Percentiles rank a stretch among this genome's conserved stretches.
phyloP scores from a whole-genome alignment of 2,113 vertebrate genomes.

The Siniperca knerii region DNA sequence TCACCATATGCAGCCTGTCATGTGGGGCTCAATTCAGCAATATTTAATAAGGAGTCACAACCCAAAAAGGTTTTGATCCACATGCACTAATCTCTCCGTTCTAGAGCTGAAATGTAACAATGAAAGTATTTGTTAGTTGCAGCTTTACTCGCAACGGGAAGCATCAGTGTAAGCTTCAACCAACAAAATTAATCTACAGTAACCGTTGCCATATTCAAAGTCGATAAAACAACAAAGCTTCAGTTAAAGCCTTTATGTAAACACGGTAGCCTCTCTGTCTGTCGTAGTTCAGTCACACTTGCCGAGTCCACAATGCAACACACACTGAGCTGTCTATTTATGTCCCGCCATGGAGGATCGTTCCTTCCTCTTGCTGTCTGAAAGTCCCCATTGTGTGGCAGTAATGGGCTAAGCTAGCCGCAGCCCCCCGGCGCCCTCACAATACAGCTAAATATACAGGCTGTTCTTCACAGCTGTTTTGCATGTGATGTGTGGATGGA shows the following conservation, averaged over 20 bases:
- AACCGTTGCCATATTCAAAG: constrained; percentile 18
- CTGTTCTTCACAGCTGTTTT: constrained; percentile 86
- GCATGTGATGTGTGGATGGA: constrained; percentile 86
- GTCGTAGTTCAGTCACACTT: constrained; percentile 65
- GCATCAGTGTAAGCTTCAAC: neutral
- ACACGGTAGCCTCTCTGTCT: constrained; percentile 61
- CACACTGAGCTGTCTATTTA: constrained; percentile 77
- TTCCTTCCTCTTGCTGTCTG: constrained; percentile 76
- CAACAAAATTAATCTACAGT: constrained; percentile 12
- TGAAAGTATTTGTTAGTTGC: neutral
- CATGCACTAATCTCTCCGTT: neutral
- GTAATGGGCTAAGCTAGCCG: constrained; percentile 79
- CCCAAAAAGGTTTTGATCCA: neutral
- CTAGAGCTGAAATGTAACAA: neutral
- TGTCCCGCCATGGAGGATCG: constrained; percentile 70
- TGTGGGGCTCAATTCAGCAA: too few relatives aligned
- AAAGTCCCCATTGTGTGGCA: constrained; percentile 83
- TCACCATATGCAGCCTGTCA: neutral
- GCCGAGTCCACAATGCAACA: constrained; percentile 60
- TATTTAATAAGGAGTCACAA: neutral
- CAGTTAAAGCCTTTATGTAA: constrained; percentile 52
- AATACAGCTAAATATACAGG: constrained; percentile 84
- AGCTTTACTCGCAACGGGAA: neutral
- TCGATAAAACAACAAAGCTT: constrained; percentile 50
- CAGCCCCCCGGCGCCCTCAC: constrained; percentile 76